Conservation (phyloP, 1,140 invertebrate genomes). For the Bombus picipes region DNA sequence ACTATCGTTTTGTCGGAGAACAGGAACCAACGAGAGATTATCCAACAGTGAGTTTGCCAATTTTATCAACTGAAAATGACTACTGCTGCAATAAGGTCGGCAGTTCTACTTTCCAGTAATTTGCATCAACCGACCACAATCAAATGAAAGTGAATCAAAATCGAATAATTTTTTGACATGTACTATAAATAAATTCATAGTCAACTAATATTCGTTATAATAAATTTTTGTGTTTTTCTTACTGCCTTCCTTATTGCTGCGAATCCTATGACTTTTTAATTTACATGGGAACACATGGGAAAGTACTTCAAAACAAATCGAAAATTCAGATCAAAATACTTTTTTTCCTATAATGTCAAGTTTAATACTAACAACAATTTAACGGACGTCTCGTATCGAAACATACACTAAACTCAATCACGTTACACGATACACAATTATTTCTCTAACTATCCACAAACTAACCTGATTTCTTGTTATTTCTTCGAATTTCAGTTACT, state of each 20-base stretch:
- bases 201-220: no score
- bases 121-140: neutral
- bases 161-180: no score
- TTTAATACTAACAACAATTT: slow-evolving; percentile 30
- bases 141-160: no score
- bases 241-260: neutral
- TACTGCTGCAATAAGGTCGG: neutral
- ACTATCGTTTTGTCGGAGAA: slow-evolving; percentile 51
- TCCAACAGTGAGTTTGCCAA: slow-evolving; percentile 45
- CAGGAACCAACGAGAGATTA: slow-evolving; percentile 50
- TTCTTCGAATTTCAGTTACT: neutral
- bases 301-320: neutral
- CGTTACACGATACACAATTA: neutral
- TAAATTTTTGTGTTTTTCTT: no score
- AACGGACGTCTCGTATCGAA: neutral
- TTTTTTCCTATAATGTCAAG: neutral
- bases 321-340: neutral
- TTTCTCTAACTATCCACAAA: neutral
- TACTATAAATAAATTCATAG: no score
- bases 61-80: no score
- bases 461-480: neutral
- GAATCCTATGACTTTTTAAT: neutral
- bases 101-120: neutral
- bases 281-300: no score
- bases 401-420: neutral